Percentiles rank a stretch among this genome's conserved stretches.
These are phyloP conservation scores for Taeniopygia guttata DNA, from an alignment of 2,797 vertebrate species.

Conservation along the genomic window DNA sequence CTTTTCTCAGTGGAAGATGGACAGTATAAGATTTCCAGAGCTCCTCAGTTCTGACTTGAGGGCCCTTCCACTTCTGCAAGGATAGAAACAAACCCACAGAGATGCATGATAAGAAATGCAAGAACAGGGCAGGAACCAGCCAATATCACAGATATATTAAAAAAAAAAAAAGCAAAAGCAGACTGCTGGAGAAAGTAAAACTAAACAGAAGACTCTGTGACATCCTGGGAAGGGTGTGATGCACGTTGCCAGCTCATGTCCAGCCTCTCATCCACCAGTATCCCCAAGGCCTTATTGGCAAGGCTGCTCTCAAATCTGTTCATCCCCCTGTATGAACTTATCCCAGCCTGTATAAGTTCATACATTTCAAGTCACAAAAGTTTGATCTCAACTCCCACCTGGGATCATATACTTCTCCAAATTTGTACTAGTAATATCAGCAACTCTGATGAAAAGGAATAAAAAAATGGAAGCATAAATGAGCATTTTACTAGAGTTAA, in stretches of 20 bases:
- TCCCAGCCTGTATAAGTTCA: background rate
- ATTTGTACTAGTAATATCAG: background rate
- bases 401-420: background rate
- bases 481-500: background rate
- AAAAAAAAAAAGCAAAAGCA: background rate
- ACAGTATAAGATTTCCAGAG: background rate
- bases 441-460: background rate
- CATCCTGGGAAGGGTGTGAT: background rate
- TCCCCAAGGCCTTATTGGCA: background rate
- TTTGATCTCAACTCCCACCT: background rate
- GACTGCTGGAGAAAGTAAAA: background rate
- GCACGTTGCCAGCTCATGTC: background rate
- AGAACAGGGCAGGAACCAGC: background rate
- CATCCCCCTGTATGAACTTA: background rate
- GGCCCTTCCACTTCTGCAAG: background rate
- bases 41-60: background rate
- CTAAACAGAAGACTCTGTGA: background rate
- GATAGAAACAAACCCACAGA: slow-evolving; percentile 31
- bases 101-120: background rate
- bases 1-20: background rate
- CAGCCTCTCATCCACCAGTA: background rate
- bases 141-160: background rate
- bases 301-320: background rate
- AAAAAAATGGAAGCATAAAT: background rate
- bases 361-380: background rate